phyloP scores from a whole-genome alignment of 2,113 vertebrate genomes.

The Cebidichthys violaceus region DNA sequence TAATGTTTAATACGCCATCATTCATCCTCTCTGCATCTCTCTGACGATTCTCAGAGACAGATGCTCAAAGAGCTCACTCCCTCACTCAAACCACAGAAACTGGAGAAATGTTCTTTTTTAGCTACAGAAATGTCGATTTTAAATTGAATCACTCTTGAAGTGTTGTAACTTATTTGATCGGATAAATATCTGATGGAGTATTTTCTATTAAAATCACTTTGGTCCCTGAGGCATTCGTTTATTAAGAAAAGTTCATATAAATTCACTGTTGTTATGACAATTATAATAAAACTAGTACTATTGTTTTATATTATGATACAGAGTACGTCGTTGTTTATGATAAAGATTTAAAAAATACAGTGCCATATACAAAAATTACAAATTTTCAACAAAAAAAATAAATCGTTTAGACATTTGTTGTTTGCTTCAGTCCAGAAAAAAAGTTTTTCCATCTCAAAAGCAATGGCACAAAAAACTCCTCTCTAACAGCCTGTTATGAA shows the following conservation, averaged over 20 bases:
- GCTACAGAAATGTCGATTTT: conserved; percentile 9
- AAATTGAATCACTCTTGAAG: conserved; percentile 7
- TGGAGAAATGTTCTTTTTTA: conserved; percentile 31
- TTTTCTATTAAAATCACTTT: conserved; percentile 12
- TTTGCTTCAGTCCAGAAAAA: background rate
- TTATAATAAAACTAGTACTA: background rate
- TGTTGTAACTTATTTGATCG: conserved; percentile 11
- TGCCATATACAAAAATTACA: background rate
- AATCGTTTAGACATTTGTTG: background rate
- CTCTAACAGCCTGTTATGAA: background rate
- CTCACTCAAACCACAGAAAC: conserved; percentile 34
- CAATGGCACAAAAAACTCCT: background rate
- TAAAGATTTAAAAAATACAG: background rate
- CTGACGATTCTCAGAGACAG: conserved; percentile 35
- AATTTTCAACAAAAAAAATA: background rate
- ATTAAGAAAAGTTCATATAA: background rate
- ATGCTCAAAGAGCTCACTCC: conserved; percentile 32
- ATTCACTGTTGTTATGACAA: background rate
- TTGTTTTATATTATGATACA: background rate
- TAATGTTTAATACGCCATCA: conserved; percentile 81
- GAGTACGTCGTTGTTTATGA: conserved; percentile 4
- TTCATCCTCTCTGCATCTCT: conserved; percentile 68
- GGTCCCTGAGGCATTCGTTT: background rate
- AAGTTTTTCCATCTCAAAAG: background rate
- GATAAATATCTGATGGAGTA: background rate